phyloP scores from a whole-genome alignment of 2,888 invertebrate genomes.

The Pilophorus perplexus region DNA sequence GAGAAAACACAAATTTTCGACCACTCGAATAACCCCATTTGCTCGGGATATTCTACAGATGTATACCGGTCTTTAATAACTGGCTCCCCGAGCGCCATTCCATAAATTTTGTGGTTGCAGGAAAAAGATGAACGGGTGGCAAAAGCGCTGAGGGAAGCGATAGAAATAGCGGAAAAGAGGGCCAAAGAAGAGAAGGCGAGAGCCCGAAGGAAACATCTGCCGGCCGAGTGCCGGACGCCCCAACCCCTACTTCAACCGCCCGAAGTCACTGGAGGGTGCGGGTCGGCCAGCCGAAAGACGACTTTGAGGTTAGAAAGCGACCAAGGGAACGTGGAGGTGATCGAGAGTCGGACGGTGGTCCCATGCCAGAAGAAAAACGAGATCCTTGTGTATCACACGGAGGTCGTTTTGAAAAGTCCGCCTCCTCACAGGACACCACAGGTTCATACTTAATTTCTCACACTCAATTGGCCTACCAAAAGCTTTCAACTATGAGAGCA shows the following conservation, averaged over 20 bases:
- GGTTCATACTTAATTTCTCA: no score
- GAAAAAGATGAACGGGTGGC: conserved; percentile 72
- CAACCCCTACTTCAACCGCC: neutral
- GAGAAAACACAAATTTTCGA: no score
- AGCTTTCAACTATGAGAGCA: no score
- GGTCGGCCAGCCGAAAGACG: neutral
- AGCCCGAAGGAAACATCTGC: conserved; percentile 48
- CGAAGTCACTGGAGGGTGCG: neutral
- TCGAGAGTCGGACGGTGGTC: neutral
- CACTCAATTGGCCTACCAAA: no score
- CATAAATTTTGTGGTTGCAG: conserved; percentile 52
- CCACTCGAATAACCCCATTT: no score
- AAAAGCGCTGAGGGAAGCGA: conserved; percentile 71
- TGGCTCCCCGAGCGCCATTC: neutral
- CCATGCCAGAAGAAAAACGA: conserved; percentile 21
- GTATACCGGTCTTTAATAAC: no score
- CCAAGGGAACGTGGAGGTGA: conserved; percentile 2
- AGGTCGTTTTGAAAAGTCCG: conserved; percentile 11
- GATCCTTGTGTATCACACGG: conserved; percentile 16
- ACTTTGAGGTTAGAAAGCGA: neutral
- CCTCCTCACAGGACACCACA: conserved; percentile 1
- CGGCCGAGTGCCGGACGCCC: conserved; percentile 8
- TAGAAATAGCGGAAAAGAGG: conserved; percentile 67
- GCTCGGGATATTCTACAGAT: no score
- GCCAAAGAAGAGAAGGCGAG: conserved; percentile 64